Conservation (phyloP, 2,113 vertebrate species). For the Megalops atlanticus region DNA sequence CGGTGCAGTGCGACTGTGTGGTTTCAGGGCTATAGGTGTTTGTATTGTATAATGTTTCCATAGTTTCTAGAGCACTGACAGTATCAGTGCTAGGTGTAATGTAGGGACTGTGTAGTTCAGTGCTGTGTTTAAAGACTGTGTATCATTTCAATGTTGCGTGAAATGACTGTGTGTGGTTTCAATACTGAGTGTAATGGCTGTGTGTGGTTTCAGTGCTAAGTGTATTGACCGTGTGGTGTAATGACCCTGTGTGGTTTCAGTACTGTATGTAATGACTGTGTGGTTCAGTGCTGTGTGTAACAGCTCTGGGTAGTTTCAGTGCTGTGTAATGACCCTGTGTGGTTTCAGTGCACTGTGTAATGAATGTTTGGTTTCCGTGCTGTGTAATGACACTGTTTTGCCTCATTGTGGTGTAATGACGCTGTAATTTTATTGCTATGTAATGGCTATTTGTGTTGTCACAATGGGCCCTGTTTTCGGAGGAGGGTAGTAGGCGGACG, state of each 20-base stretch:
- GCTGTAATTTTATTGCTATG: too few species aligned
- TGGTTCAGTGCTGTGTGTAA: background rate
- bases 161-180: too few species aligned
- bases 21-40: background rate
- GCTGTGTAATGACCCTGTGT: background rate
- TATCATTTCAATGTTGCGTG: too few species aligned
- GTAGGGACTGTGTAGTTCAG: too few species aligned
- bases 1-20: background rate
- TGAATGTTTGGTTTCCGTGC: background rate
- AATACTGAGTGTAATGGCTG: too few species aligned
- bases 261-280: background rate
- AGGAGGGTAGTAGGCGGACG: background rate
- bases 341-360: background rate
- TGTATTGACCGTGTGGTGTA: background rate
- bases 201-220: background rate
- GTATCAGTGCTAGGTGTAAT: too few species aligned
- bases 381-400: background rate
- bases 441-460: too few species aligned
- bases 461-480: conserved; percentile 21
- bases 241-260: background rate
- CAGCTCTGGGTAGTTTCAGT: background rate
- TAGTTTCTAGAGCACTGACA: too few species aligned
- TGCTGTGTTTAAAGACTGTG: too few species aligned
- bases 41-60: background rate
- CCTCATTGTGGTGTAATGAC: background rate